Percentiles rank a stretch among this genome's conserved stretches.
phyloP scores from a whole-genome alignment of 2,888 invertebrate species.

The Dinocampus coccinellae region DNA sequence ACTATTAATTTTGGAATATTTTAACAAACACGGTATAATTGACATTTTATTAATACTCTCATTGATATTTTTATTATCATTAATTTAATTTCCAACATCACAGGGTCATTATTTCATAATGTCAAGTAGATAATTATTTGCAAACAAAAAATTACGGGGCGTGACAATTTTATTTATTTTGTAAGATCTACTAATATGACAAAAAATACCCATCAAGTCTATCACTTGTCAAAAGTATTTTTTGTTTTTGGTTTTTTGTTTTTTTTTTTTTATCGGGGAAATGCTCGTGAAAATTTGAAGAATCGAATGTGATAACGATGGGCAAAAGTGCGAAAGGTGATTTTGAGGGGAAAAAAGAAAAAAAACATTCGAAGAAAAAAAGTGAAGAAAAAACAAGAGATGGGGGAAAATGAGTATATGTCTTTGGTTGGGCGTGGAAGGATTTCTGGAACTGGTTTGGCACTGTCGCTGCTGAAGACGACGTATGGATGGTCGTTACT shows the following conservation, averaged over 20 bases:
- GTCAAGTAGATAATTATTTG: too few species aligned
- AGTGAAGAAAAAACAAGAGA: neutral
- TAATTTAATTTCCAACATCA: too few species aligned
- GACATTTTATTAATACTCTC: neutral
- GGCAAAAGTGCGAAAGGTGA: too few species aligned
- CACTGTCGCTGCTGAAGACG: slow-evolving; percentile 36
- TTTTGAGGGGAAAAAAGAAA: too few species aligned
- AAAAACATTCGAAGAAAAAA: too few species aligned
- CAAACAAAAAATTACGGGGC: too few species aligned
- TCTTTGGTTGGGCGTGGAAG: slow-evolving; percentile 11
- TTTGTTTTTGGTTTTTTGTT: too few species aligned
- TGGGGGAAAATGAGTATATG: slow-evolving; percentile 9
- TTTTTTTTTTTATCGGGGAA: neutral
- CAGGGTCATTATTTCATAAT: too few species aligned
- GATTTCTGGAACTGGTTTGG: slow-evolving; percentile 33
- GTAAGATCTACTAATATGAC: too few species aligned
- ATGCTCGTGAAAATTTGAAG: neutral
- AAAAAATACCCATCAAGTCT: too few species aligned
- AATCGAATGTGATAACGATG: neutral
- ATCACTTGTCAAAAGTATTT: too few species aligned
- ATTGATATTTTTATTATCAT: neutral
- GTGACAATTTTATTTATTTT: too few species aligned
- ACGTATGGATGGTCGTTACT: slow-evolving; percentile 47
- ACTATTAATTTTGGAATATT: neutral
- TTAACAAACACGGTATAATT: neutral